Conservation (phyloP, 1,140 invertebrate genomes). For the Drosophila pseudoananassae region DNA sequence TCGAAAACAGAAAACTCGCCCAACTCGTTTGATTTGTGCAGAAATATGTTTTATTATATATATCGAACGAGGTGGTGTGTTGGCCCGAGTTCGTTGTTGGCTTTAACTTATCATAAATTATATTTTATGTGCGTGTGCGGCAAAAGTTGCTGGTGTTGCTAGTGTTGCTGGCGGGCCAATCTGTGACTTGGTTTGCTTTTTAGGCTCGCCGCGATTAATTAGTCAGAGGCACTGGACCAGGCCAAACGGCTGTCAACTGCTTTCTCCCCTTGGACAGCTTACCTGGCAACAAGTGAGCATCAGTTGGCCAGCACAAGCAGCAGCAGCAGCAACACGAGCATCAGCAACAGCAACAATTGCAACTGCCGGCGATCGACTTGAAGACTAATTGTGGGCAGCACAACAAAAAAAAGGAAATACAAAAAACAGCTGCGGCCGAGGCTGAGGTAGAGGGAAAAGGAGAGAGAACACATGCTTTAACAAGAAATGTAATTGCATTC, state of each 20-base stretch:
- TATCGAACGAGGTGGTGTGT: slow-evolving; percentile 3
- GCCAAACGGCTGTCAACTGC: slow-evolving; percentile 65
- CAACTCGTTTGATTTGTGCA: slow-evolving; percentile 77
- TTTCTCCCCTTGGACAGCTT: slow-evolving; percentile 48
- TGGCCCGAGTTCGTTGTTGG: slow-evolving; percentile 24
- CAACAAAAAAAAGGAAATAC: slow-evolving; percentile 2
- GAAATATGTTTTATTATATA: slow-evolving; percentile 79
- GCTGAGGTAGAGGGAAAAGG: slow-evolving; percentile 1
- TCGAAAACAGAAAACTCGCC: slow-evolving; percentile 59
- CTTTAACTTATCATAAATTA: slow-evolving; percentile 74
- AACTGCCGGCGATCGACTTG: slow-evolving; percentile 21
- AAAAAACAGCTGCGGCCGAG: slow-evolving; percentile 21
- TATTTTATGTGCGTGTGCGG: slow-evolving; percentile 78
- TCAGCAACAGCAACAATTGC: slow-evolving; percentile 46
- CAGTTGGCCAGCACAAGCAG: slow-evolving; percentile 37
- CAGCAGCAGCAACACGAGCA: slow-evolving; percentile 22
- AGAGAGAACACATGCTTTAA: slow-evolving; percentile 43
- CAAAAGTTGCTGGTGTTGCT: slow-evolving; percentile 16
- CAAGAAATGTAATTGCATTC: slow-evolving; percentile 72
- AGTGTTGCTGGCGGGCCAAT: slow-evolving; percentile 29
- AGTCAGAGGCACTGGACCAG: slow-evolving; percentile 43
- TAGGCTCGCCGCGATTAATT: slow-evolving; percentile 32
- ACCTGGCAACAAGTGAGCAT: slow-evolving; percentile 62
- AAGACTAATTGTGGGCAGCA: slow-evolving; percentile 51
- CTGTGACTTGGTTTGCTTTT: slow-evolving; percentile 55